A percentile compares a stretch with the other conserved stretches of the same genome.
These are phyloP conservation scores for Istiophorus platypterus DNA, from an alignment of 2,113 vertebrate species.

Conservation along the genomic window DNA sequence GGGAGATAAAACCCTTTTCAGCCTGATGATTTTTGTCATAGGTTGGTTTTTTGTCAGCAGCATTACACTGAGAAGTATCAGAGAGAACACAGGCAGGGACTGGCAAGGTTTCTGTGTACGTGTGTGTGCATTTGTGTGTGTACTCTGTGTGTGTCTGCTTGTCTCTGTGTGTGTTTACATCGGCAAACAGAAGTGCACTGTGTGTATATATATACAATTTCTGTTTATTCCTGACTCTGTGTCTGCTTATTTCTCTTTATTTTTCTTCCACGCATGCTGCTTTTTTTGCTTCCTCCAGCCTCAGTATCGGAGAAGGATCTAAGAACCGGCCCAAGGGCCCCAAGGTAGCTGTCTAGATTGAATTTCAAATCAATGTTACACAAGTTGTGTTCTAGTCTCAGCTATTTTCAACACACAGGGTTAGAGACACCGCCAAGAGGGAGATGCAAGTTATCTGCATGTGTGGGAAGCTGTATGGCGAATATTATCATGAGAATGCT, in stretches of 20 bases:
- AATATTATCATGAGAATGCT: conserved; percentile 58
- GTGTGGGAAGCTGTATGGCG: conserved; percentile 66
- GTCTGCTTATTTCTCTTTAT: conserved; percentile 28
- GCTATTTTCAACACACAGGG: conserved; percentile 68
- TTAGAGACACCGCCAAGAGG: conserved; percentile 60
- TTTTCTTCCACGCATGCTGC: neutral
- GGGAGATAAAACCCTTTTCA: conserved; percentile 60
- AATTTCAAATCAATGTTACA: conserved; percentile 80
- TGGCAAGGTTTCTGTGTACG: conserved; percentile 2
- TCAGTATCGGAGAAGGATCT: conserved; percentile 48
- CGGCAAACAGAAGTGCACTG: conserved; percentile 38
- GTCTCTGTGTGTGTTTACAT: conserved; percentile 7
- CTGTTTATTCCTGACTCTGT: conserved; percentile 13
- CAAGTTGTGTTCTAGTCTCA: conserved; percentile 69
- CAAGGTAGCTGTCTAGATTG: conserved; percentile 66
- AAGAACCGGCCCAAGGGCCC: conserved; percentile 46
- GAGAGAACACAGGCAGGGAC: neutral
- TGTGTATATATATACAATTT: conserved; percentile 12
- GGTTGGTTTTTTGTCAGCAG: conserved; percentile 44
- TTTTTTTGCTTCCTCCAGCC: conserved; percentile 19
- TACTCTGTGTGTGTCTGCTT: neutral
- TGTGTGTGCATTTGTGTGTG: neutral
- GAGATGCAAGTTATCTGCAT: conserved; percentile 66
- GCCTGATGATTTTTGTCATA: conserved; percentile 57
- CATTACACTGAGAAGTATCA: conserved; percentile 21